These are phyloP conservation scores for Acleris laterana DNA, from an alignment of 2,888 invertebrate species.

Conservation along the genomic window DNA sequence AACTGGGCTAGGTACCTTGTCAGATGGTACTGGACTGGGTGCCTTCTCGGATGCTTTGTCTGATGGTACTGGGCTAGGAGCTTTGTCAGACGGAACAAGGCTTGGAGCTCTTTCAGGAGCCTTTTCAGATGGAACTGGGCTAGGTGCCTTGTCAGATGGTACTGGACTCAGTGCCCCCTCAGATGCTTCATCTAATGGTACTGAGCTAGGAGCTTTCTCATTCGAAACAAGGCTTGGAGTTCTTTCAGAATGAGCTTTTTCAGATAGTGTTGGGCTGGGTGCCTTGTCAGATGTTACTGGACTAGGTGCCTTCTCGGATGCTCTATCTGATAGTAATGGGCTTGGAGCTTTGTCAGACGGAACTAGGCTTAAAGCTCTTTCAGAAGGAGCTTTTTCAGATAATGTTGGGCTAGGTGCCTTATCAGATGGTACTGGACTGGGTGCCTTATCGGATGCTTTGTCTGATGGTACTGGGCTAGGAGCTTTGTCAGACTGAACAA, in stretches of 20 bases:
- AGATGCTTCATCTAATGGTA: too few species aligned
- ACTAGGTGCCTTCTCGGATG: slow-evolving; percentile 17
- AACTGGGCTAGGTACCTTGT: too few species aligned
- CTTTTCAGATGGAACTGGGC: slow-evolving; percentile 9
- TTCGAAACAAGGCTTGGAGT: background rate
- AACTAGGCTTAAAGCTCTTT: background rate
- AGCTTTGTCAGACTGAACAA: background rate
- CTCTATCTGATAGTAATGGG: background rate
- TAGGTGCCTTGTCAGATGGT: slow-evolving; percentile 31
- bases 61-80: background rate
- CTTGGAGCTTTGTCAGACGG: background rate
- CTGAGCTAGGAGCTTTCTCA: slow-evolving; percentile 1
- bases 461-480: background rate
- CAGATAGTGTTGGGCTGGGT: too few species aligned
- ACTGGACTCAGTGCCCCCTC: slow-evolving; percentile 8
- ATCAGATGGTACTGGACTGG: background rate
- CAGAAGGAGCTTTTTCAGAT: background rate
- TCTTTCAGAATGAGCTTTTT: background rate
- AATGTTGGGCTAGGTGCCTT: background rate
- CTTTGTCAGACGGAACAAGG: slow-evolving; percentile 1
- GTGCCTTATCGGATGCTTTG: background rate
- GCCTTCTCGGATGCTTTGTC: background rate
- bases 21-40: slow-evolving; percentile 22
- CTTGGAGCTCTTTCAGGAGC: background rate
- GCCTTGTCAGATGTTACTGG: too few species aligned